These are phyloP conservation scores for Cataglyphis albicans DNA, from an alignment of 2,888 invertebrate species.

Conservation along the genomic window DNA sequence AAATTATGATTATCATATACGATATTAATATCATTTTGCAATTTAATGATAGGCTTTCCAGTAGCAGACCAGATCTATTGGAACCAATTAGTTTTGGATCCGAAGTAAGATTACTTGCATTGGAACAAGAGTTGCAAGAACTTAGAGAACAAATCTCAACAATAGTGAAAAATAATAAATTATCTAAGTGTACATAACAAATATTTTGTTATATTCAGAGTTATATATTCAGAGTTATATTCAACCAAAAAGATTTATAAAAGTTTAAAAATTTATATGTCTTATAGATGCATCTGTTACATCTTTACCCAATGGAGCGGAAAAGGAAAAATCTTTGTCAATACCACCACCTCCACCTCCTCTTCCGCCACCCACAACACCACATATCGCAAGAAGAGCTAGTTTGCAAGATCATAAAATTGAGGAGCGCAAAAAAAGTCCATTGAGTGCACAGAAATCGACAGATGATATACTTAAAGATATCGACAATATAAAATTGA, in stretches of 20 bases:
- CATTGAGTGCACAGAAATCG: conserved; percentile 80
- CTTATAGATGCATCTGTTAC: conserved; percentile 74
- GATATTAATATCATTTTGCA: neutral
- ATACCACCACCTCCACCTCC: conserved; percentile 82
- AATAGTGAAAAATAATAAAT: conserved; percentile 82
- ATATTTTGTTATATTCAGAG: neutral
- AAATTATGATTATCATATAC: neutral
- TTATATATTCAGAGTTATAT: neutral
- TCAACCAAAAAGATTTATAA: neutral
- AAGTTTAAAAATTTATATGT: neutral
- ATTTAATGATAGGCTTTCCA: conserved; percentile 74
- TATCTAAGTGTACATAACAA: conserved; percentile 77
- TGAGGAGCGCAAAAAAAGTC: conserved; percentile 79
- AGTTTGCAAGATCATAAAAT: conserved; percentile 84
- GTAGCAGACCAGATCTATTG: conserved; percentile 83
- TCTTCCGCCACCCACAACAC: conserved; percentile 82
- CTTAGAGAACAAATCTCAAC: conserved; percentile 83
- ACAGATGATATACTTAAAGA: conserved; percentile 84
- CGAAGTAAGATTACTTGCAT: conserved; percentile 84
- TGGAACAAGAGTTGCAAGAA: conserved; percentile 85
- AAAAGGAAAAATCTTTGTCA: conserved; percentile 57
- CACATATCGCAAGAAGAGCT: conserved; percentile 84
- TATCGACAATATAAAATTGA: conserved; percentile 82
- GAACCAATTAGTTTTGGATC: conserved; percentile 85
- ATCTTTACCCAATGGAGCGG: conserved; percentile 76